Conservation (phyloP, 2,888 invertebrate species). For the Drosophila longiperda region DNA sequence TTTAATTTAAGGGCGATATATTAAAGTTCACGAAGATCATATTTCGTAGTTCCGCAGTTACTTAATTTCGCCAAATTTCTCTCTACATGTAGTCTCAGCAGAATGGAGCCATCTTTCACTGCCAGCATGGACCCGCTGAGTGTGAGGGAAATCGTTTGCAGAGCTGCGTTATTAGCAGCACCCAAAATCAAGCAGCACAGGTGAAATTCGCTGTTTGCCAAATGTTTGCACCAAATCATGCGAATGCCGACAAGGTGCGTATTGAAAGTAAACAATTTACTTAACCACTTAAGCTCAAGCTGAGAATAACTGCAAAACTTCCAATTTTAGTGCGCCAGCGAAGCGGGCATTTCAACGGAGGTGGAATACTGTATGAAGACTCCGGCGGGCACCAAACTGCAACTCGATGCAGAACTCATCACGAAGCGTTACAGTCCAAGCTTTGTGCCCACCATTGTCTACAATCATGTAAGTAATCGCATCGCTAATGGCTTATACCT, state of each 20-base stretch:
- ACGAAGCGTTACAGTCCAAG: slow-evolving; percentile 83
- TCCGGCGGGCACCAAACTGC: slow-evolving; percentile 84
- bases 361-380: slow-evolving; percentile 84
- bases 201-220: slow-evolving; percentile 87
- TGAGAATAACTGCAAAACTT: neutral
- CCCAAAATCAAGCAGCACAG: slow-evolving; percentile 83
- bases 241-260: slow-evolving; percentile 79
- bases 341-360: slow-evolving; percentile 82
- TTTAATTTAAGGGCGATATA: neutral
- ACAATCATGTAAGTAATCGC: slow-evolving; percentile 85
- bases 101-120: slow-evolving; percentile 86
- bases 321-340: slow-evolving; percentile 84
- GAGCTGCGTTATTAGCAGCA: slow-evolving; percentile 86
- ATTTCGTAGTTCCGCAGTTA: neutral
- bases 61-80: neutral
- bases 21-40: neutral
- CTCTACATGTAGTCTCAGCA: slow-evolving; percentile 69
- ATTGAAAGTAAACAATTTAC: slow-evolving; percentile 40
- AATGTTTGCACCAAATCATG: slow-evolving; percentile 85
- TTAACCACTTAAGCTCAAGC: slow-evolving; percentile 35
- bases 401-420: slow-evolving; percentile 85
- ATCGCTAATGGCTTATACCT: neutral
- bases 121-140: slow-evolving; percentile 88
- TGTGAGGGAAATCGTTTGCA: slow-evolving; percentile 88
- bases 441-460: slow-evolving; percentile 86